Base-by-base conservation (phyloP, 30 jellyfish, hydroid and myxozoan genomes). In the Aurelia aurita complex sp. Pacific region DNA sequence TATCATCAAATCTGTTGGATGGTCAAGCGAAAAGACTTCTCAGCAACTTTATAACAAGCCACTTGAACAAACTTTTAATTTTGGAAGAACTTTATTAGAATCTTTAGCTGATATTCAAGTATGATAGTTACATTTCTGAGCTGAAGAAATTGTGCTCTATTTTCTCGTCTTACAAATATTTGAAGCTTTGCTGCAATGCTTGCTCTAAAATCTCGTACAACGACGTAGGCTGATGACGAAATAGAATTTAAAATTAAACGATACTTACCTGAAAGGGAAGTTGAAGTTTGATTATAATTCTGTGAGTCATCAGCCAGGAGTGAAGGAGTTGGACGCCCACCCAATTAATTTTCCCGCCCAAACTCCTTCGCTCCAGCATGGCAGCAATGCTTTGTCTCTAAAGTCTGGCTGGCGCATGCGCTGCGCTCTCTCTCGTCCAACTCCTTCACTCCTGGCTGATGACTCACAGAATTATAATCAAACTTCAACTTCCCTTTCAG, bases 261-360 rank as follows among this genome's bases (percentile, higher is more conserved):
- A 70, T 14, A 70, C 81, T 70, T 70, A 70, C 81, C 81, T 70
- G 64, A 32, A 70, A 70, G 81, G 77, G 77, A 67, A 67, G 57
- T 70, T 70, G 81, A 70, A 70, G 81, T 1, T 70, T 70, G 81
- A 40, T 42, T 70, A 50, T 23, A 34, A 76, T 76, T 76, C 43
- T 79, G 43, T 64, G 71, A 63, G 88, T 64, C 80, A 79, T 62
- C 79, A 64, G 88, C 80, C 88, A 70, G 81, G 81, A 70, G 81
- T 40, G 51, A 40, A 40, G 51, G 46, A 38, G 46, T 38, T 40
- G 51, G 51, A 40, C 51, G 51, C 51, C 51, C 34, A 57, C 36
- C 64, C 74, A 57, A 1, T 55, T 76, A 63, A 23, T 15, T 33
- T 17, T 61, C 87, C 87, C 75, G 71, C 87, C 87, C 87, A 34